Evolutionary conservation across 2,113 vertebrate species (phyloP).

Genomic region (Triplophysa siluroides): DNA sequence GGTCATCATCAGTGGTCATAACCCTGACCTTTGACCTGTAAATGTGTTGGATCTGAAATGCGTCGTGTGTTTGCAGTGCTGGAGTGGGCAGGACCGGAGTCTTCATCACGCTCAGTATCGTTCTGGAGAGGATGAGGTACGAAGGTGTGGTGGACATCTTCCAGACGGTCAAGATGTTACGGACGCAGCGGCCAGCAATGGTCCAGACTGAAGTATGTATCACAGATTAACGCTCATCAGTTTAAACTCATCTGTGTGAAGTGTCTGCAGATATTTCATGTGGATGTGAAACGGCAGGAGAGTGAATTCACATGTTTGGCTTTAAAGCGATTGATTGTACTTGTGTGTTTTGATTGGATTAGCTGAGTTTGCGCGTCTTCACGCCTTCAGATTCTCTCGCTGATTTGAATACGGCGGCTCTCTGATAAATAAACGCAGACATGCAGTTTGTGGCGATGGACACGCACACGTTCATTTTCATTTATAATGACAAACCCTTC

Average conservation of each 20-base stretch:
- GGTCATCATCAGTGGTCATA: no score
- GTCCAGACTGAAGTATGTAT: slow-evolving; percentile 96
- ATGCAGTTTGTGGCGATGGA: slow-evolving; percentile 1
- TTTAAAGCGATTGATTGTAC: no score
- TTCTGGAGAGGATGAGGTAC: slow-evolving; percentile 98
- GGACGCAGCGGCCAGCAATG: slow-evolving; percentile 98
- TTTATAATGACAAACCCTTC: slow-evolving; percentile 43
- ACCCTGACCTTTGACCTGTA: no score
- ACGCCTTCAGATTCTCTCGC: background rate
- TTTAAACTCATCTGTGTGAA: no score
- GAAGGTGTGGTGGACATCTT: slow-evolving; percentile 99
- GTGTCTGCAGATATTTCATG: no score
- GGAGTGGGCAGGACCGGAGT: slow-evolving; percentile 97
- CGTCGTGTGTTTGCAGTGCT: slow-evolving; percentile 72
- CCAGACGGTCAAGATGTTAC: slow-evolving; percentile 99
- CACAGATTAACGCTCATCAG: background rate
- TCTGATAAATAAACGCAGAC: background rate
- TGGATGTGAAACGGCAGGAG: no score
- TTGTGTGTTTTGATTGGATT: background rate
- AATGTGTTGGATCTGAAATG: no score
- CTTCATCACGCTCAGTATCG: slow-evolving; percentile 99
- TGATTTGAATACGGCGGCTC: background rate
- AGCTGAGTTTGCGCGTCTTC: background rate
- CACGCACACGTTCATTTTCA: slow-evolving; percentile 23
- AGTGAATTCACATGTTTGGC: no score